Evolutionary conservation across 2,888 invertebrate genomes (phyloP).

Genomic region (Hyles lineata): DNA sequence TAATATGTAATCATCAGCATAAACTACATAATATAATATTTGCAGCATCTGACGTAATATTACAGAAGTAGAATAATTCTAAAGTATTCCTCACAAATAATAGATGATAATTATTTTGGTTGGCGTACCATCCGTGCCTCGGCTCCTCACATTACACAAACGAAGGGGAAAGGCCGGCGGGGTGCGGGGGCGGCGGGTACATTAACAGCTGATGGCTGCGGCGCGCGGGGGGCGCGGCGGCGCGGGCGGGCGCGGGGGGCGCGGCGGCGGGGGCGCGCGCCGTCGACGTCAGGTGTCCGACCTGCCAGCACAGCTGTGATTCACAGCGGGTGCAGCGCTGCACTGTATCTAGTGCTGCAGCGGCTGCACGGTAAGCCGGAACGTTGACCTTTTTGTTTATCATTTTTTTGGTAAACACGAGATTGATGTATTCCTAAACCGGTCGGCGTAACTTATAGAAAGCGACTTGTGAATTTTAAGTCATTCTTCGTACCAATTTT

Average conservation of each 20-base stretch:
- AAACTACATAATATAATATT: neutral
- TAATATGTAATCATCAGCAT: neutral
- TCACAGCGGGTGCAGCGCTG: constrained; percentile 70
- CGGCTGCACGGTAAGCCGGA: constrained; percentile 63
- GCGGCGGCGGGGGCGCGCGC: constrained; percentile 78
- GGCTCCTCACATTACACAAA: constrained; percentile 82
- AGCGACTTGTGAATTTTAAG: constrained; percentile 27
- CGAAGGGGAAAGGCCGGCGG: constrained; percentile 83
- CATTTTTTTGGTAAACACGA: constrained; percentile 66
- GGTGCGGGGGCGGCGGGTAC: constrained; percentile 66
- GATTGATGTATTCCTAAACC: constrained; percentile 36
- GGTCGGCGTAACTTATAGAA: constrained; percentile 30
- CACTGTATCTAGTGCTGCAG: constrained; percentile 42
- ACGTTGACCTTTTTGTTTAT: constrained; percentile 82
- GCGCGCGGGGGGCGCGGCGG: constrained; percentile 49
- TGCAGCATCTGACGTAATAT: neutral
- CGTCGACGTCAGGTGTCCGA: constrained; percentile 80
- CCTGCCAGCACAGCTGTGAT: constrained; percentile 57
- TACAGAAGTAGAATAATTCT: neutral
- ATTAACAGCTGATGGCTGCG: constrained; percentile 83
- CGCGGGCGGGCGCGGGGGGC: constrained; percentile 42
- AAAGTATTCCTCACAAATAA: neutral
- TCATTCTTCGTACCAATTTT: neutral
- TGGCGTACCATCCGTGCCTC: constrained; percentile 49
- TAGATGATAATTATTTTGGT: constrained; percentile 15